A percentile compares a stretch with the other conserved stretches of the same genome.
Conservation (phyloP, 2,797 vertebrate genomes). For the Chelon labrosus region DNA sequence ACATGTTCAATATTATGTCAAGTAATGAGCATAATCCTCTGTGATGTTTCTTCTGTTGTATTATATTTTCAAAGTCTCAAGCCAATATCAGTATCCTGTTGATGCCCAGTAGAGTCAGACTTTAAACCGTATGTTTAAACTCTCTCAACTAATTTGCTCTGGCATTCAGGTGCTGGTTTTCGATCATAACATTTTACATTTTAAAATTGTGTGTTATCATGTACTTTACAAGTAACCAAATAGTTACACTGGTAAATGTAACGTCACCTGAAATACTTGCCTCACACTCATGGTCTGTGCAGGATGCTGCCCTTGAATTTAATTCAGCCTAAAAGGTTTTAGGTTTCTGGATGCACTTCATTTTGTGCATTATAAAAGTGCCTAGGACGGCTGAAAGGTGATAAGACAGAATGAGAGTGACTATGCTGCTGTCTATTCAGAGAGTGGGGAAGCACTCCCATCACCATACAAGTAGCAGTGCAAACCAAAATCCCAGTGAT, state of each 20-base stretch:
- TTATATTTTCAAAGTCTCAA: constrained; percentile 28
- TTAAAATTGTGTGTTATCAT: not conserved
- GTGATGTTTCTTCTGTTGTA: constrained; percentile 1
- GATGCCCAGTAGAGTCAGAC: constrained; percentile 41
- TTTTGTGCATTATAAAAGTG: constrained; percentile 21
- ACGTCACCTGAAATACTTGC: not conserved
- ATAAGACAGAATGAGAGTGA: constrained; percentile 60
- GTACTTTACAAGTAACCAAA: not conserved
- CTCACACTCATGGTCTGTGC: not conserved
- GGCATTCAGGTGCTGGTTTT: constrained; percentile 3
- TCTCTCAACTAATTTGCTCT: constrained; percentile 30
- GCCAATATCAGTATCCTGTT: constrained; percentile 50
- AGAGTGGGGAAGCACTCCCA: constrained; percentile 50
- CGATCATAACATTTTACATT: constrained; percentile 15
- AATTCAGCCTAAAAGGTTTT: constrained; percentile 3
- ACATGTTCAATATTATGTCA: constrained; percentile 23
- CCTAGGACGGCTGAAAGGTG: constrained; percentile 43
- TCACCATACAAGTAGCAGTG: constrained; percentile 7
- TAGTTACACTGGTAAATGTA: not conserved
- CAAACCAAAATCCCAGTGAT: constrained; percentile 31
- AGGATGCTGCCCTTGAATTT: not conserved
- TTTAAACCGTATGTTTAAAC: constrained; percentile 31
- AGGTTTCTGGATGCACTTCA: not conserved
- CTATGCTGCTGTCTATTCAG: constrained; percentile 57
- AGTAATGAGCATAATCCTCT: constrained; percentile 28